Evolutionary conservation across 2,888 invertebrate species (phyloP), one percentile per base, ranked within the genome.

Genomic region (Xylota segnis): DNA sequence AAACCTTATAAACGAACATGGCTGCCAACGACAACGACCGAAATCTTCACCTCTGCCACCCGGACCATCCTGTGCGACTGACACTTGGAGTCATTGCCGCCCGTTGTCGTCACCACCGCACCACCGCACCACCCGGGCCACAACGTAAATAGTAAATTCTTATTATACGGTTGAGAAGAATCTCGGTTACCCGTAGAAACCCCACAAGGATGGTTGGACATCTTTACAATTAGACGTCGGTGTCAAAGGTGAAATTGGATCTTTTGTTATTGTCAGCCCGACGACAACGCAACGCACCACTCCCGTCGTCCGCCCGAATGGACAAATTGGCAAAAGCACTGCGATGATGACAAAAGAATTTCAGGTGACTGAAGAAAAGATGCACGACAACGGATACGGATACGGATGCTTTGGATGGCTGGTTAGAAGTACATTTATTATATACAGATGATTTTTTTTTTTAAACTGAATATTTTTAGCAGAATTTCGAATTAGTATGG

Each of bases 211-310:
- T 86, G 86, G 82, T 81, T 81, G 86, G 82, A 82, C 86, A 86
- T 86, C 86, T 76, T 86, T 77, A 77, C 81, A 86, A 86, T 86
- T 86, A 86, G 86, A 82, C 72, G 86, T 77, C 82, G 81, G 76
- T 86, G 86, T 86, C 86, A 86, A 86, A 86, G 86, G 86, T 86
- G 81, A 86, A 86, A 86, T 86, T 86, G 86, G 86, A 86, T 86
- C 86, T 86, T 81, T 86, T 86, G 86, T 86, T 86, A 86, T 82
- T 82, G 86, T 82, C 81, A 82, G 72, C 18, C 59, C 9, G 37
- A 63, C 16, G 58, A 70, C 59, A 12, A 65, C 63, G 16, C 56
- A 66, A 16, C 65, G 66, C 37, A 2, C 37, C 56, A n/a, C n/a
- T n/a, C n/a, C n/a, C n/a, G n/a, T n/a, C 58, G 18, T 50, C 12